phyloP scores from a whole-genome alignment of 2,113 vertebrate species.

The Aldabrachelys gigantea region DNA sequence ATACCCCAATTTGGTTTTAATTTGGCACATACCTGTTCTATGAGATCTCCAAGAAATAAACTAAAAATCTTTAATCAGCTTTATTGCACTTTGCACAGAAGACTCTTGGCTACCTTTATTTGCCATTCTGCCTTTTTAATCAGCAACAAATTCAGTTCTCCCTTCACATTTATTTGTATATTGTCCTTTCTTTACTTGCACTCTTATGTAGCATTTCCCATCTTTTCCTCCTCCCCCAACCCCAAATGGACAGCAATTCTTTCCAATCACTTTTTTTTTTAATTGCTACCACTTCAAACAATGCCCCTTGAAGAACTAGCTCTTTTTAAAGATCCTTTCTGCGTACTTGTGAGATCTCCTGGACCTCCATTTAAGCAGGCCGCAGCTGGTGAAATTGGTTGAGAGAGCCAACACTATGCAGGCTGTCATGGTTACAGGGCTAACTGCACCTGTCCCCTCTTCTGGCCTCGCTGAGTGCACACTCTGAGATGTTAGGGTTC shows the following conservation, averaged over 20 bases:
- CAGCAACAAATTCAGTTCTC: neutral
- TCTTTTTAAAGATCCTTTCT: neutral
- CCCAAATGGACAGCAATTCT: neutral
- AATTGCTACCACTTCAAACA: neutral
- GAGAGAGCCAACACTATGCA: no score
- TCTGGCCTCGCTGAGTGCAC: no score
- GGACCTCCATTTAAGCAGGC: neutral
- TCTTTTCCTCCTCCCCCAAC: neutral
- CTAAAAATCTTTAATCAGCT: constrained; percentile 12
- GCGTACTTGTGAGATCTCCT: neutral
- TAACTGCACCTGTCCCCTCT: no score
- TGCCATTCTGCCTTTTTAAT: neutral
- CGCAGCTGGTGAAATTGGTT: no score
- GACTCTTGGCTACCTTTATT: constrained; percentile 13
- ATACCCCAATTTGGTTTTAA: constrained; percentile 6
- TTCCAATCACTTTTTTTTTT: neutral
- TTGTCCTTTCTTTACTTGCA: neutral
- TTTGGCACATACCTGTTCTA: constrained; percentile 33
- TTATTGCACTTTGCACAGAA: constrained; percentile 28
- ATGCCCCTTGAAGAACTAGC: neutral
- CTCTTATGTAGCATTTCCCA: neutral
- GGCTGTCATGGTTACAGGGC: no score
- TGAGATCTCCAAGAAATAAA: constrained; percentile 11
- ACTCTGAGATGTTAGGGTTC: neutral
- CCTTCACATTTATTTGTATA: constrained; percentile 3